Base-by-base conservation (phyloP, 2,888 invertebrate genomes). In the Elysia crispata region DNA sequence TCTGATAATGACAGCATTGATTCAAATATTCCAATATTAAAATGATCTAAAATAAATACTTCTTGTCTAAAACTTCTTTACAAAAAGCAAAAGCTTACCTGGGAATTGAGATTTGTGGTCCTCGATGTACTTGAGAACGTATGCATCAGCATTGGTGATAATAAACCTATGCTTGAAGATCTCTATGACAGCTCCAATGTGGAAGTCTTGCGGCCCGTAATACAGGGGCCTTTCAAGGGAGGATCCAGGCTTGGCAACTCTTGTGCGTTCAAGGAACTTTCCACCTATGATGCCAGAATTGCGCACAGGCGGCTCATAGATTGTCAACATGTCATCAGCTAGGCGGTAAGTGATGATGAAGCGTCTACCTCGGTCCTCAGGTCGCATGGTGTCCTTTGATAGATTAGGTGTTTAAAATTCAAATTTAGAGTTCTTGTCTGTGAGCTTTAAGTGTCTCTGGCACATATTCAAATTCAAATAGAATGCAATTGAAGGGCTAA, bases 91-190 rank as follows among this genome's bases (percentile, higher is more conserved):
- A 41, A 41, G 11, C 67, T 57, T 86, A 92, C 92, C 87, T 85
- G 91, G 88, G 85, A 92, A 92, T 80, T 92, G 89, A 62, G 87
- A 81, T 13, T 85, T 85, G 83, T 92, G 89, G n/a, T 90, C 88
- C 81, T 92, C 90, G 90, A 92, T 92, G 85, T 91, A 97, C 66
- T 95, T 94, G 74, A 97, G 92, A 0, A 97, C 96, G 89, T 94
- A 98, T 88, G 96, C 95, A 90, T 98, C 98, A 0, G 97, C 97
- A 1, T 95, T 95, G 50, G 94, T 94, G 84, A 97, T 95, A 85
- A 94, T 93, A 91, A 97, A 97, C 62, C 95, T 94, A 91, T 96
- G 95, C 84, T 94, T 94, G 91, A 95, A 95, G 1, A 96, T 94
- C 0, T 94, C 94, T 64, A 97, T 93, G 81, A 94, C 93, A 0